Evolutionary conservation across 2,113 vertebrate species (phyloP).

Genomic region (Haplochromis vanheusdeni): DNA sequence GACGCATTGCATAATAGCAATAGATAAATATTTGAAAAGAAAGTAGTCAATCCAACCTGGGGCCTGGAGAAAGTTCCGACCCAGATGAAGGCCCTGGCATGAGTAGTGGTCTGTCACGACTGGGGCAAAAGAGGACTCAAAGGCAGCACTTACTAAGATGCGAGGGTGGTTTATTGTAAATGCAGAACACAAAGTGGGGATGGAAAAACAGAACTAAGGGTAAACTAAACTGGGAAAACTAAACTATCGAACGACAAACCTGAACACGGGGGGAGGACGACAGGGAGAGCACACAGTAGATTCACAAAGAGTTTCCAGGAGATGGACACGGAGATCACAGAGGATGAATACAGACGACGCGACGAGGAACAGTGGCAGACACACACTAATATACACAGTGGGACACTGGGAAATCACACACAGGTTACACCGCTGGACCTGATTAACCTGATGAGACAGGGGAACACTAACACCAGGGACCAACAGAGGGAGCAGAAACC

Average conservation of each 20-base stretch:
- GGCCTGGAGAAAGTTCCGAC: not conserved
- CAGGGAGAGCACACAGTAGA: not conserved
- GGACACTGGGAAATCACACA: not conserved
- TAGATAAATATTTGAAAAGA: not conserved
- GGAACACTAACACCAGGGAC: not conserved
- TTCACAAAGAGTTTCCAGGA: accelerated
- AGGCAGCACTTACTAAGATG: not conserved
- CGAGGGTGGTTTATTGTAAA: not conserved
- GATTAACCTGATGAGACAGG: accelerated
- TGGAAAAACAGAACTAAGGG: not conserved
- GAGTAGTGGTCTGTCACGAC: not conserved
- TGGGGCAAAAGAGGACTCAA: not conserved
- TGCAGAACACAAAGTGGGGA: not conserved
- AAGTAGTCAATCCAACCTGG: not conserved
- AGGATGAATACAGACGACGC: accelerated
- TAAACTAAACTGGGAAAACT: accelerated
- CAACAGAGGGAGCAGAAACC: not conserved
- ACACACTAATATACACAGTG: not conserved
- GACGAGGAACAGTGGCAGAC: not conserved
- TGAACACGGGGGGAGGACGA: not conserved
- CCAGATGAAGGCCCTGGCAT: not conserved
- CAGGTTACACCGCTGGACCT: not conserved
- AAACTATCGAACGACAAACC: not conserved
- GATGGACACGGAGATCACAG: not conserved
- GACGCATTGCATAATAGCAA: not conserved